Evolutionary conservation across 92 coral and sea anemone genomes (phyloP).

Genomic region (Zoanthus sansibaricus): DNA sequence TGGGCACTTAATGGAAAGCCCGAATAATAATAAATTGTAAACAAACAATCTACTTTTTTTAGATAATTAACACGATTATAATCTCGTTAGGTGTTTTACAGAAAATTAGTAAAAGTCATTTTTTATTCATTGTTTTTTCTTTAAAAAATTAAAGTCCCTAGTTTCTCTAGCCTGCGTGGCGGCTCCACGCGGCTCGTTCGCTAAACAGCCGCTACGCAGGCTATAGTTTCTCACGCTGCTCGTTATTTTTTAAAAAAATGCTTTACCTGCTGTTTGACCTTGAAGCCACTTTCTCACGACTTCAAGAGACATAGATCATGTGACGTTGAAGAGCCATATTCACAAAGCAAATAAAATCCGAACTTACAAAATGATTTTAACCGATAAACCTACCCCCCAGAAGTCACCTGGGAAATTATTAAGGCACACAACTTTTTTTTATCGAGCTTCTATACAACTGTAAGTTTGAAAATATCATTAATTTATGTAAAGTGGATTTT

Average conservation of each 20-base stretch:
- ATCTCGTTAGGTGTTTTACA: too few relatives aligned
- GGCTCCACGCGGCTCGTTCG: too few relatives aligned
- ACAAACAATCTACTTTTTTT: too few relatives aligned
- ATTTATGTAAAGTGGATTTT: constrained; percentile 6
- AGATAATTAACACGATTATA: too few relatives aligned
- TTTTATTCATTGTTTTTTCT: too few relatives aligned
- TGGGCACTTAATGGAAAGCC: too few relatives aligned
- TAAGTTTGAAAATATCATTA: background rate
- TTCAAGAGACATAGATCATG: background rate
- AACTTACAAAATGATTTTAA: background rate
- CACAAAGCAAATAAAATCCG: constrained; percentile 36
- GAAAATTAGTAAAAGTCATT: too few relatives aligned
- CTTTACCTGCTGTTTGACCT: background rate
- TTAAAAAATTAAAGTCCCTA: too few relatives aligned
- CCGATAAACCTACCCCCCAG: background rate
- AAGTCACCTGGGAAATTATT: background rate
- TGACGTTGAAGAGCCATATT: background rate
- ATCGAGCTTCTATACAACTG: background rate
- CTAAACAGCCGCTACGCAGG: too few relatives aligned
- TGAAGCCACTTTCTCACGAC: constrained; percentile 27
- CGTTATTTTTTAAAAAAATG: background rate
- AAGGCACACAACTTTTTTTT: background rate
- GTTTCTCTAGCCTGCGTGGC: too few relatives aligned
- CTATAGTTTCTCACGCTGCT: background rate
- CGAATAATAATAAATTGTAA: too few relatives aligned